Evolutionary conservation across 2,797 vertebrate species (phyloP), one percentile per base, ranked within the genome.

Genomic region (Clarias pachynema): DNA sequence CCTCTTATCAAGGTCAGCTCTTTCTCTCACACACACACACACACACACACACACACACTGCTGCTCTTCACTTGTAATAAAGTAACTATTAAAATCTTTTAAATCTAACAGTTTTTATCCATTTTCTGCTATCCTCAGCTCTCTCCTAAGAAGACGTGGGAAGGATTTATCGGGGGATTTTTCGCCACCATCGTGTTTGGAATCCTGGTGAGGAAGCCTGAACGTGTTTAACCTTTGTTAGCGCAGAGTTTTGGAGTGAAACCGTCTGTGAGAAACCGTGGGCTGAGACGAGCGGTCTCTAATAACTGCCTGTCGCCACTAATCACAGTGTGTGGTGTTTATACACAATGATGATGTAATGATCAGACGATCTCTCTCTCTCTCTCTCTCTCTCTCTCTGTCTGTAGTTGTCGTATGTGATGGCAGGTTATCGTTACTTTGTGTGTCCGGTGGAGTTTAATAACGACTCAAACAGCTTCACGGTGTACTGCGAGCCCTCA

Each of bases 101-200:
- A 53, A 53, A 53, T 53, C 49, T 53, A 53, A 53, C 49, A 53
- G 49, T 53, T 14, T 53, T 14, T 3, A 53, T 53, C 6, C 10
- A 1, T 29, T 20, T 0, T 44, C 62, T 0, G 34, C 63, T 12
- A 29, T 86, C 68, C 10, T 29, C 94, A 99, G 98, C 94, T 99
- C 63, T 99, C 98, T 0, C 98, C 98, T 0, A 99, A 99, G 94
- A 99, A 99, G 95, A 99, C 98, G 10, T 99, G 98, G 98, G 98
- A 99, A 91, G 98, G 98, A 20, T 99, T 99, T 88, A 99, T 99
- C 0, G 98, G 98, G 24, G 98, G 98, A 6, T 96, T 99, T 79
- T 99, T 99, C 82, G 80, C 98, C 86, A 99, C 98, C 0, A 96
- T 99, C 18, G 91, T 99, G 44, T 99, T 99, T 88, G 97, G 97